Conservation (phyloP, 2,113 vertebrate genomes). For the Hystrix cristata region DNA sequence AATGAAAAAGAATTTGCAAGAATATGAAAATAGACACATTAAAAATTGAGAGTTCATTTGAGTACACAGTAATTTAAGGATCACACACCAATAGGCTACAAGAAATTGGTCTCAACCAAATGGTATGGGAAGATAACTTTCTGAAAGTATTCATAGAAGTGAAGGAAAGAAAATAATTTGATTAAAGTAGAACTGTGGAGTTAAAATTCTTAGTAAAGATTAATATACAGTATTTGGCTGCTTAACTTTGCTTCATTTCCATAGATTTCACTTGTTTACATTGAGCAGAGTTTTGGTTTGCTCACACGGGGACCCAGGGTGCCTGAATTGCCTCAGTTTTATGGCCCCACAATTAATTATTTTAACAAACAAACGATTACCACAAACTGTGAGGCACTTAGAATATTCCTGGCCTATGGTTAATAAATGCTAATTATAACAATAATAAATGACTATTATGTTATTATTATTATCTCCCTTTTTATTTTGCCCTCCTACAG, state of each 20-base stretch:
- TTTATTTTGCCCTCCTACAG: not conserved
- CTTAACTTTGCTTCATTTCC: not conserved
- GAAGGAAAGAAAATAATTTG: not conserved
- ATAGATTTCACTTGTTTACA: not conserved
- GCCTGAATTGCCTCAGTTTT: too few species aligned
- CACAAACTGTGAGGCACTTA: not conserved
- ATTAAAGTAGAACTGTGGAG: not conserved
- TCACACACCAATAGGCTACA: accelerated
- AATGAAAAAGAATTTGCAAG: not conserved
- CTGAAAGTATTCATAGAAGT: not conserved
- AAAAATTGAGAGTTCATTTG: not conserved
- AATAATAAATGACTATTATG: not conserved
- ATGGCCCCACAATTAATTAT: not conserved
- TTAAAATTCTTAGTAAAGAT: not conserved
- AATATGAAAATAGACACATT: not conserved
- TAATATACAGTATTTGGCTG: not conserved
- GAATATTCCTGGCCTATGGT: not conserved
- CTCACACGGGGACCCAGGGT: not conserved
- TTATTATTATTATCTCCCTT: not conserved
- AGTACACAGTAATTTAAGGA: not conserved
- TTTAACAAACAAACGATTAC: not conserved
- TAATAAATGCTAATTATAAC: not conserved
- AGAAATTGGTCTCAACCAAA: not conserved
- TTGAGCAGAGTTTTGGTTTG: not conserved
- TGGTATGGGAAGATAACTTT: not conserved